Conservation (phyloP, 2,113 vertebrate species). For the Pungitius pungitius region DNA sequence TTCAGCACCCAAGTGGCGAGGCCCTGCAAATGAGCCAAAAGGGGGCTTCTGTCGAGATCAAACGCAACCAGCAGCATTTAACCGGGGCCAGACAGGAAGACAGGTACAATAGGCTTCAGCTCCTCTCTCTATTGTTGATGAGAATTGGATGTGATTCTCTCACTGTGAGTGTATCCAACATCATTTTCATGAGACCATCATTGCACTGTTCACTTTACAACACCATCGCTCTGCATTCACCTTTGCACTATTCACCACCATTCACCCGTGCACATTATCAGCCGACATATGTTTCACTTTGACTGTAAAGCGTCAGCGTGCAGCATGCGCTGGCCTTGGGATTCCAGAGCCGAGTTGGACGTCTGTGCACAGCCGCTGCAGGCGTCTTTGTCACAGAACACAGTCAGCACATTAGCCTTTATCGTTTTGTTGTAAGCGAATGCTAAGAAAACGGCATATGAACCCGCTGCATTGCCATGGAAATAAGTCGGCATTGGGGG, state of each 20-base stretch:
- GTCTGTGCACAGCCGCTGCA: neutral
- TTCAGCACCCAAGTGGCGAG: constrained; percentile 68
- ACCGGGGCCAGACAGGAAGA: constrained; percentile 47
- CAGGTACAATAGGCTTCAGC: constrained; percentile 42
- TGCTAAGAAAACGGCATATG: constrained; percentile 59
- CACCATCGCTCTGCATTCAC: constrained; percentile 15
- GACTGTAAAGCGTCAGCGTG: constrained; percentile 11
- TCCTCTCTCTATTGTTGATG: constrained; percentile 38
- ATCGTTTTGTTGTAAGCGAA: constrained; percentile 60
- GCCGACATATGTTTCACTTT: constrained; percentile 42
- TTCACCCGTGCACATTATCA: neutral
- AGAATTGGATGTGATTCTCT: constrained; percentile 47
- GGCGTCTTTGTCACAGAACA: constrained; percentile 25
- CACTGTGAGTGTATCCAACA: constrained; percentile 38
- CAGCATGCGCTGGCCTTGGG: neutral
- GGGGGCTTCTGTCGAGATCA: constrained; percentile 66
- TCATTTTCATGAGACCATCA: constrained; percentile 37
- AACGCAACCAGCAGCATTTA: constrained; percentile 58
- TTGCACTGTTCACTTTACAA: constrained; percentile 48
- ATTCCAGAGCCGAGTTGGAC: neutral
- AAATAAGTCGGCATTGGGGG: constrained; percentile 56
- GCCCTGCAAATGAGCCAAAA: constrained; percentile 64
- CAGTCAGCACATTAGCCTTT: constrained; percentile 32
- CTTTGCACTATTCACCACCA: constrained; percentile 19
- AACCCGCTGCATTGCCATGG: constrained; percentile 71